A percentile compares a stretch with the other conserved stretches of the same genome.
Conservation (phyloP, 53 echinoderm and acorn worm species). For the Paelopatides confundens region DNA sequence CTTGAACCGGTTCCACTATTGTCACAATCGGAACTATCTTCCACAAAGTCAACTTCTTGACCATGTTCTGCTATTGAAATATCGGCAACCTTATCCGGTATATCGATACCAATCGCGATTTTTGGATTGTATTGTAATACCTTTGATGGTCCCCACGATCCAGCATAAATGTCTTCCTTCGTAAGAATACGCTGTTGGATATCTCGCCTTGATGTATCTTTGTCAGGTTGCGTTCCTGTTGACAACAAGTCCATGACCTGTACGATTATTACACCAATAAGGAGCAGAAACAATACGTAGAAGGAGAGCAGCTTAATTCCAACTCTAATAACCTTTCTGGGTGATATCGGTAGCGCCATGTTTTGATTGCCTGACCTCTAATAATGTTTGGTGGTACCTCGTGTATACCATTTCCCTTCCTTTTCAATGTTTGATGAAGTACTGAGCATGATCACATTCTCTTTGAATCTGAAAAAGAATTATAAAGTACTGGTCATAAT, state of each 20-base stretch:
- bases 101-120: neutral
- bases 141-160: slow-evolving; percentile 2
- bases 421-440: no score
- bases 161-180: neutral
- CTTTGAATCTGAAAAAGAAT: no score
- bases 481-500: no score
- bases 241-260: slow-evolving; percentile 6
- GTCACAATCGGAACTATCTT: slow-evolving; percentile 43
- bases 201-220: neutral
- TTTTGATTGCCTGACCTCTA: neutral
- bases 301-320: slow-evolving; percentile 18
- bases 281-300: neutral
- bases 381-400: neutral
- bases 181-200: neutral
- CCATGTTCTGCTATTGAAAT: slow-evolving; percentile 1
- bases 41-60: neutral
- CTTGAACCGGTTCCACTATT: neutral
- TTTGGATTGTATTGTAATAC: slow-evolving; percentile 13
- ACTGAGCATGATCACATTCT: no score
- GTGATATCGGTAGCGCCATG: neutral
- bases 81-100: neutral
- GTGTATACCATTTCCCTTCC: no score
- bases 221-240: neutral
- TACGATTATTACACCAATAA: neutral
- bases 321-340: neutral